phyloP scores from a whole-genome alignment of 2,113 vertebrate genomes.

The Holacanthus passer region DNA sequence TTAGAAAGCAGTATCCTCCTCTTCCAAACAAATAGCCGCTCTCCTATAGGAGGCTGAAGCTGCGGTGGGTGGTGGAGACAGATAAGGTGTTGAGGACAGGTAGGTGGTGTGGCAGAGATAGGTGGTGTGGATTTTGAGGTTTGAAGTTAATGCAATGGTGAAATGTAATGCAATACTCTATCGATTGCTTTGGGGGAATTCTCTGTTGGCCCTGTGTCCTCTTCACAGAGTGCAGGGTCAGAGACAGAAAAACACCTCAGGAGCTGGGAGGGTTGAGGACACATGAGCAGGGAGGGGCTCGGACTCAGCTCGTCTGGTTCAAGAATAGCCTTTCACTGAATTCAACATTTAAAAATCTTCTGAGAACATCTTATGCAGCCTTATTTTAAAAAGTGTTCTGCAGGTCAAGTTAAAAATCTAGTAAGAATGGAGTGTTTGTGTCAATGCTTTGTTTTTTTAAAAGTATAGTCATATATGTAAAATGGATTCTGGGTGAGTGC shows the following conservation, averaged over 20 bases:
- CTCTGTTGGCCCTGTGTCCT: neutral
- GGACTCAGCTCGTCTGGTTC: neutral
- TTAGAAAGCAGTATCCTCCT: neutral
- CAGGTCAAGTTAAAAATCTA: too few species aligned
- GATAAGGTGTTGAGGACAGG: constrained; percentile 14
- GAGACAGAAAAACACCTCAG: neutral
- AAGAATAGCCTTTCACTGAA: neutral
- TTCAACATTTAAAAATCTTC: neutral
- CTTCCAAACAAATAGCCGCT: neutral
- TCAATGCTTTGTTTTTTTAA: too few species aligned
- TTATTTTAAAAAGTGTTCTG: too few species aligned
- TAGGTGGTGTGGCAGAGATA: constrained; percentile 8
- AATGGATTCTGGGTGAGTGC: too few species aligned
- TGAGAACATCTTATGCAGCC: neutral
- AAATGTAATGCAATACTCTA: constrained; percentile 19
- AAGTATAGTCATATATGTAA: too few species aligned
- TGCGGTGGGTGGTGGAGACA: constrained; percentile 3
- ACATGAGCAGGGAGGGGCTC: neutral
- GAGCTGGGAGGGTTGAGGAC: constrained; percentile 13
- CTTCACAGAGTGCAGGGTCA: neutral
- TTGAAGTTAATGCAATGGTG: constrained; percentile 6
- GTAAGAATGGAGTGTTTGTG: too few species aligned
- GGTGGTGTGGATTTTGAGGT: neutral
- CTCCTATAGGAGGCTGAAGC: neutral
- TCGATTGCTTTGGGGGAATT: constrained; percentile 16